Evolutionary conservation across 2,888 invertebrate species (phyloP), one percentile per base, ranked within the genome.

Genomic region (Lasioglossum malachurum): DNA sequence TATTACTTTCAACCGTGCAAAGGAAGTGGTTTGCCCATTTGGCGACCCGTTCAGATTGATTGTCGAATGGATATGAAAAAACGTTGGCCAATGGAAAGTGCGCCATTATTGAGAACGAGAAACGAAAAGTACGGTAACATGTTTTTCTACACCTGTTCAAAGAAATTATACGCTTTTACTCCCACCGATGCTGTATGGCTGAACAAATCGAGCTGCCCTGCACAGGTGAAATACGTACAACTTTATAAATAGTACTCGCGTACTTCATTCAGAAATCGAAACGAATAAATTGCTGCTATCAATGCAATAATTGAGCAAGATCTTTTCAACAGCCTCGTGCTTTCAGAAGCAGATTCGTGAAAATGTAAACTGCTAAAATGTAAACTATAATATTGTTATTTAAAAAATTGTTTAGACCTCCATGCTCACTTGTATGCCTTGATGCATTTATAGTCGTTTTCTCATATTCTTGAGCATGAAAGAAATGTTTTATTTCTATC

Each of bases 1-100:
- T 79, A 83, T 79, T 71, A 75, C 71, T 71, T 49, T 31, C 16
- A 14, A 60, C 31, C 23, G 35, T 46, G 69, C 57, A 31, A 78
- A 71, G 78, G 41, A 82, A 78, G 44, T 49, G 23, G 57, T 71
- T 73, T 44, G 35, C 27, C 27, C 75, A 31, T 49, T 27, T 72
- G 19, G 8, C 19, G n/a, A 41, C 19, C 19, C 16, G 27, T 41
- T 67, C 19, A 14, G 53, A 75, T 75, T 35, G 74, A 75, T 53
- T 35, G 74, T 38, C 53, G 35, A 75, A 75, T 53, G 74, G 23
- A 53, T 38, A 49, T 31, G 73, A 49, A 73, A 73, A 23, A 41
- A 46, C 14, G 10, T 10, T n/a, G n/a, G 41, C 12, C 71, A n/a
- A 71, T n/a, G 41, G 14, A 41, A 41, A 41, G 23, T n/a, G n/a